phyloP scores from a whole-genome alignment of 2,113 vertebrate genomes.

The Nycticebus coucang region DNA sequence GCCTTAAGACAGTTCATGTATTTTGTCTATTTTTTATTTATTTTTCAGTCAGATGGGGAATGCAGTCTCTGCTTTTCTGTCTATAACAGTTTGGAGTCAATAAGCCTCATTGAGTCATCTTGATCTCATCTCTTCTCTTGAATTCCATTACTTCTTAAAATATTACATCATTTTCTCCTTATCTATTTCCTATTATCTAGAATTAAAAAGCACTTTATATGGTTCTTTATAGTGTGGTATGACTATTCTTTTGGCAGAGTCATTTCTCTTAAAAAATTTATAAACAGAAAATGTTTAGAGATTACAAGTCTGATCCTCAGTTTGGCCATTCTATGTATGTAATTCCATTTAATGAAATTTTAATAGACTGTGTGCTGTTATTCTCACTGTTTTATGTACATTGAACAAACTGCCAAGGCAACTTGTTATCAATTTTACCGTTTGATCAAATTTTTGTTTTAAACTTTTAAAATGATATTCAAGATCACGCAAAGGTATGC shows the following conservation, averaged over 20 bases:
- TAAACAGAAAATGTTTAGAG: background rate
- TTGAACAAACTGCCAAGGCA: background rate
- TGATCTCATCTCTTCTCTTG: background rate
- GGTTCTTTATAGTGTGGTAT: background rate
- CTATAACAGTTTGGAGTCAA: background rate
- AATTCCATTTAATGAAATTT: background rate
- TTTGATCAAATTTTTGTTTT: background rate
- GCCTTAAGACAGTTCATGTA: background rate
- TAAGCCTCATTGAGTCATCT: background rate
- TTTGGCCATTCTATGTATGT: background rate
- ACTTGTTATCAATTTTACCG: background rate
- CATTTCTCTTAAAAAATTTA: background rate
- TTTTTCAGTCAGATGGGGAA: background rate
- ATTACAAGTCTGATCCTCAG: background rate
- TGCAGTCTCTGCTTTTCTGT: background rate
- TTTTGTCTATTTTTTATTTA: background rate
- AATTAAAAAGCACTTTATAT: background rate
- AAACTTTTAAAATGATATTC: background rate
- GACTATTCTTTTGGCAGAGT: background rate
- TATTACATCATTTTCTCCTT: background rate
- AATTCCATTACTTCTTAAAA: slow-evolving; percentile 10
- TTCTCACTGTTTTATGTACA: background rate
- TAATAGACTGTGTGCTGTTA: background rate
- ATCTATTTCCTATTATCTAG: background rate
- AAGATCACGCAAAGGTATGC: background rate